phyloP scores from a whole-genome alignment of 1,140 invertebrate genomes.

The Bombus superbus region DNA sequence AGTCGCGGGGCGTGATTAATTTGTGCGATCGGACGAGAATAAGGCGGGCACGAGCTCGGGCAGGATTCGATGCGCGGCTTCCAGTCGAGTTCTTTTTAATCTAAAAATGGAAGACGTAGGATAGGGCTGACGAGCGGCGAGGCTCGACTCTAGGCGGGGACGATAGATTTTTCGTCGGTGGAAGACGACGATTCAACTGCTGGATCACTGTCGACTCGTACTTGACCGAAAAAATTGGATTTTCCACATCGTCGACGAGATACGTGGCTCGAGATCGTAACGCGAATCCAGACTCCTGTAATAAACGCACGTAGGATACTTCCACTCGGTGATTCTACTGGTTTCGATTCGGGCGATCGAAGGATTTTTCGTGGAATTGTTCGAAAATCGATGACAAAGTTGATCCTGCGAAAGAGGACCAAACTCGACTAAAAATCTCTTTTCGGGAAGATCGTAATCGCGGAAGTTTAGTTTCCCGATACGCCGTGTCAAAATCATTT shows the following conservation, averaged over 20 bases:
- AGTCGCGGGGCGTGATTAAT: slow-evolving; percentile 24
- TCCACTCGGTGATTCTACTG: too few relatives aligned
- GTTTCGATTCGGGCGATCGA: too few relatives aligned
- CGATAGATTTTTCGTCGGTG: slow-evolving; percentile 28
- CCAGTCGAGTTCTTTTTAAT: slow-evolving; percentile 43
- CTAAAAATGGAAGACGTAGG: slow-evolving; percentile 66
- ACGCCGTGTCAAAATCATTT: too few relatives aligned
- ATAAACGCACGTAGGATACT: too few relatives aligned
- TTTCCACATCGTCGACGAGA: neutral
- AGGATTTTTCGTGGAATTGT: too few relatives aligned
- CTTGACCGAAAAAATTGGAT: slow-evolving; percentile 1
- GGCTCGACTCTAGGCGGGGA: slow-evolving; percentile 38
- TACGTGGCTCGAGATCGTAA: slow-evolving; percentile 6
- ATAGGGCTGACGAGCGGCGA: slow-evolving; percentile 43
- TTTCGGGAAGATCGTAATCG: too few relatives aligned
- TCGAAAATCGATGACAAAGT: too few relatives aligned
- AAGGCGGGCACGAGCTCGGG: slow-evolving; percentile 64
- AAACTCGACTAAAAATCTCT: too few relatives aligned
- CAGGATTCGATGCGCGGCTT: slow-evolving; percentile 56
- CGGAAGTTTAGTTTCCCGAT: too few relatives aligned
- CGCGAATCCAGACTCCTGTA: too few relatives aligned
- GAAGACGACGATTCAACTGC: slow-evolving; percentile 47
- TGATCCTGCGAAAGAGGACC: too few relatives aligned
- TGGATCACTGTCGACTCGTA: slow-evolving; percentile 23
- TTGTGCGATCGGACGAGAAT: slow-evolving; percentile 63